phyloP scores from a whole-genome alignment of 2,888 invertebrate genomes.

The Caenorhabditis imperialis region DNA sequence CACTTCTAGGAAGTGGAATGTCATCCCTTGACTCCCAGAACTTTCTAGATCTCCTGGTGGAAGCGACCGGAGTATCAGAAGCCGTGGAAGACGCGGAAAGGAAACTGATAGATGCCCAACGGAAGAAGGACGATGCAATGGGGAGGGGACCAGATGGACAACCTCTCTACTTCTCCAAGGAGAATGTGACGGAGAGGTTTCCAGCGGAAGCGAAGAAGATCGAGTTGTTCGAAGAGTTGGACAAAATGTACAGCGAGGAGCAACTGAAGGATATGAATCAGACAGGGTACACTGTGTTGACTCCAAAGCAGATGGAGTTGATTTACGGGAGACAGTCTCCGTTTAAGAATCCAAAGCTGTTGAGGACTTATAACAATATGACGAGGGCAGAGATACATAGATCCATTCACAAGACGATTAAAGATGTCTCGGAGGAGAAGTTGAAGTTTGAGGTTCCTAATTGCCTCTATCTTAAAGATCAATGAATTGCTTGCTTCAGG shows the following conservation, averaged over 20 bases:
- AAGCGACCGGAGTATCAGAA: slow-evolving; percentile 49
- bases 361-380: slow-evolving; percentile 46
- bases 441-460: slow-evolving; percentile 45
- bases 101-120: slow-evolving; percentile 43
- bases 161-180: slow-evolving; percentile 70
- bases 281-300: slow-evolving; percentile 71
- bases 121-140: slow-evolving; percentile 39
- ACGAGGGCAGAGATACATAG: slow-evolving; percentile 30
- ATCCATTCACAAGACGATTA: slow-evolving; percentile 49
- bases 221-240: slow-evolving; percentile 65
- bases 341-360: slow-evolving; percentile 55
- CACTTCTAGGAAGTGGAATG: slow-evolving; percentile 11
- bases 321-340: slow-evolving; percentile 70
- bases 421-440: slow-evolving; percentile 47
- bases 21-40: slow-evolving; percentile 37
- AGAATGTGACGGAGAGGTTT: slow-evolving; percentile 65
- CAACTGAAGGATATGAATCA: slow-evolving; percentile 67
- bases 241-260: slow-evolving; percentile 59
- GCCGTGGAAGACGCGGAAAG: slow-evolving; percentile 53
- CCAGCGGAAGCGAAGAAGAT: slow-evolving; percentile 66
- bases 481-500: slow-evolving; percentile 13
- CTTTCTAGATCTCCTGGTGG: slow-evolving; percentile 43
- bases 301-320: slow-evolving; percentile 60
- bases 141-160: slow-evolving; percentile 55
- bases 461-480: too few species aligned